Conservation (phyloP, 2,113 vertebrate species). For the Gymnogyps californianus region DNA sequence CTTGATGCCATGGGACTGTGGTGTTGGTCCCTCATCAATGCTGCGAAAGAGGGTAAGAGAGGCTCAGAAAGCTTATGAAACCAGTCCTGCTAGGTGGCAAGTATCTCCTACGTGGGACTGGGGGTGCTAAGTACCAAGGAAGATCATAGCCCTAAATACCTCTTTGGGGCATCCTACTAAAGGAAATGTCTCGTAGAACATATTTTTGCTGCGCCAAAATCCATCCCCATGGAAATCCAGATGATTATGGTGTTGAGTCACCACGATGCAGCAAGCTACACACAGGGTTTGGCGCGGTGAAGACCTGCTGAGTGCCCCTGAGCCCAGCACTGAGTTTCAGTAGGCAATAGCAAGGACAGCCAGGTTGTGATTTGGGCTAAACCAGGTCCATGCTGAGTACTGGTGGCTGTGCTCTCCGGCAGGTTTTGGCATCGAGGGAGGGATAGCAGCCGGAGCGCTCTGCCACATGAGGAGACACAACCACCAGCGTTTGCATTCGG, state of each 20-base stretch:
- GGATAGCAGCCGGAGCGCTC: not conserved
- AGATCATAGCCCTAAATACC: not conserved
- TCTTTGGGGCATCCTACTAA: not conserved
- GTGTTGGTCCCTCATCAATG: not conserved
- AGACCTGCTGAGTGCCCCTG: not conserved
- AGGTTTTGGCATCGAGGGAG: not conserved
- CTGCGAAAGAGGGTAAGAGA: not conserved
- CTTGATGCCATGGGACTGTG: not conserved
- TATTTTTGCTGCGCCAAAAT: not conserved
- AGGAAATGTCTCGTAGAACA: not conserved
- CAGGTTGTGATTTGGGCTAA: not conserved
- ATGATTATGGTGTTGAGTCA: not conserved
- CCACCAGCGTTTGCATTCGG: not conserved
- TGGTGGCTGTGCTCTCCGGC: not conserved
- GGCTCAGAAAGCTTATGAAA: not conserved
- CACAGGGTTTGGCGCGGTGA: not conserved
- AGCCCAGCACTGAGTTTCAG: not conserved
- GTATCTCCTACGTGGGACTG: not conserved
- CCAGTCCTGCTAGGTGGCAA: not conserved
- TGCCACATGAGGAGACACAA: rapidly evolving
- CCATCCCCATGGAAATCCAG: not conserved
- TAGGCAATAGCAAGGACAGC: not conserved
- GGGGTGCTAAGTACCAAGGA: not conserved
- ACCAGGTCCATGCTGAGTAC: not conserved
- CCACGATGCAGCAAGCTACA: not conserved